Evolutionary conservation across 2,888 invertebrate species (phyloP).

Genomic region (Julus scandinavius): DNA sequence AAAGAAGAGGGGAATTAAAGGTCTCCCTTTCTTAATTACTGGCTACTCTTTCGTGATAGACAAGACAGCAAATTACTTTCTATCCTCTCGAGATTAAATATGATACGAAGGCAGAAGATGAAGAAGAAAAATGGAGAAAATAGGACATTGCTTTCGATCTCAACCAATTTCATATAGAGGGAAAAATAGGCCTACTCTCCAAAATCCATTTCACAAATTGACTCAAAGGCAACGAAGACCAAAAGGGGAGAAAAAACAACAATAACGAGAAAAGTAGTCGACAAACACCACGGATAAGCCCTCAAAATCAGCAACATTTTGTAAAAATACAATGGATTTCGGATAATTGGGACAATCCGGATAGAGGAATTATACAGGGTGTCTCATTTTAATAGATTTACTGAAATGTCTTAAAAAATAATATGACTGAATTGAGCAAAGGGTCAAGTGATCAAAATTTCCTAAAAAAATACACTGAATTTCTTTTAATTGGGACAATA

Average conservation of each 20-base stretch:
- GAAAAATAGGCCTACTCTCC: neutral
- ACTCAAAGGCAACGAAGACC: neutral
- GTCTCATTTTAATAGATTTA: no score
- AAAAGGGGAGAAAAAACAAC: neutral
- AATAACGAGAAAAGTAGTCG: neutral
- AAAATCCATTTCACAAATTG: constrained; percentile 1
- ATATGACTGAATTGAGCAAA: no score
- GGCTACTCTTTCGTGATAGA: constrained; percentile 35
- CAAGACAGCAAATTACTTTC: constrained; percentile 44
- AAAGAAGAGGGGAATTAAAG: neutral
- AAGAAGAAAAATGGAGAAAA: constrained; percentile 29
- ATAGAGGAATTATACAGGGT: no score
- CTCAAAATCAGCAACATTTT: no score
- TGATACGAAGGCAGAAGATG: constrained; percentile 15
- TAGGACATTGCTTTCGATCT: neutral
- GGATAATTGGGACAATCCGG: no score
- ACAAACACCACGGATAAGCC: no score
- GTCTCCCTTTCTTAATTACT: neutral
- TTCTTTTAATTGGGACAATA: no score
- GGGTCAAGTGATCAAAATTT: no score
- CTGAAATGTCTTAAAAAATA: no score
- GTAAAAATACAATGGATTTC: no score
- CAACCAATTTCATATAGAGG: neutral
- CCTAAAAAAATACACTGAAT: no score
- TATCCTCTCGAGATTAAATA: constrained; percentile 46